A percentile compares a stretch with the other conserved stretches of the same genome.
Evolutionary conservation across 2,113 vertebrate genomes (phyloP).

Genomic region (Muscicapa adusta): DNA sequence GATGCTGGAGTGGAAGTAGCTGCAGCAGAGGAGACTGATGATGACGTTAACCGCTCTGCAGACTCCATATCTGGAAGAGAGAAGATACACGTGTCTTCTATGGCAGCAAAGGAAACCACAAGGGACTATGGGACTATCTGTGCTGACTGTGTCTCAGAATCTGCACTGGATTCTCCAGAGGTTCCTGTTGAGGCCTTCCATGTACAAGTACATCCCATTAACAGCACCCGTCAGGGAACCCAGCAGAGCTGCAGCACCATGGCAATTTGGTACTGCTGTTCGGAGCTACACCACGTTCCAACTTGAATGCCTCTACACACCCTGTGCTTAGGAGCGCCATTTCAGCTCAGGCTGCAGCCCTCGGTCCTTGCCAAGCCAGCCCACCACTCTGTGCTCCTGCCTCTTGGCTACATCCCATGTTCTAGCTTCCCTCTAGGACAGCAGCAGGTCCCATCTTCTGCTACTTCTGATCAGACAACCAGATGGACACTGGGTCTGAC

Average conservation of each 20-base stretch:
- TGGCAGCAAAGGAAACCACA: background rate
- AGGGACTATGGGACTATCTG: no score
- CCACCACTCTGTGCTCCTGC: fast-evolving
- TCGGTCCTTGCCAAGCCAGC: background rate
- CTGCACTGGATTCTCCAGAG: background rate
- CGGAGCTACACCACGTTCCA: background rate
- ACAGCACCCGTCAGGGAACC: background rate
- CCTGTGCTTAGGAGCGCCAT: background rate
- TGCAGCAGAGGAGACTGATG: conserved; percentile 76
- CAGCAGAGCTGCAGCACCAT: background rate
- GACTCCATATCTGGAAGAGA: conserved; percentile 88
- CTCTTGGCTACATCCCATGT: background rate
- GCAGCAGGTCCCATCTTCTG: background rate
- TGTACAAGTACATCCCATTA: background rate
- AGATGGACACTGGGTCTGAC: fast-evolving
- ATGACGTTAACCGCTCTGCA: conserved; percentile 82
- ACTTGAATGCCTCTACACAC: background rate
- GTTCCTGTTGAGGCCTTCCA: background rate
- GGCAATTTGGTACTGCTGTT: background rate
- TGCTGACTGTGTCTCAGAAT: background rate
- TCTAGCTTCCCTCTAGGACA: background rate
- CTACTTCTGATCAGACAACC: background rate
- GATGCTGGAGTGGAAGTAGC: conserved; percentile 80
- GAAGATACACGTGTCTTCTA: background rate
- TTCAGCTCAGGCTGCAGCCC: background rate